Percentiles rank a stretch among this genome's conserved stretches.
Conservation (phyloP, 2,797 vertebrate genomes). For the Crypturellus tataupa region DNA sequence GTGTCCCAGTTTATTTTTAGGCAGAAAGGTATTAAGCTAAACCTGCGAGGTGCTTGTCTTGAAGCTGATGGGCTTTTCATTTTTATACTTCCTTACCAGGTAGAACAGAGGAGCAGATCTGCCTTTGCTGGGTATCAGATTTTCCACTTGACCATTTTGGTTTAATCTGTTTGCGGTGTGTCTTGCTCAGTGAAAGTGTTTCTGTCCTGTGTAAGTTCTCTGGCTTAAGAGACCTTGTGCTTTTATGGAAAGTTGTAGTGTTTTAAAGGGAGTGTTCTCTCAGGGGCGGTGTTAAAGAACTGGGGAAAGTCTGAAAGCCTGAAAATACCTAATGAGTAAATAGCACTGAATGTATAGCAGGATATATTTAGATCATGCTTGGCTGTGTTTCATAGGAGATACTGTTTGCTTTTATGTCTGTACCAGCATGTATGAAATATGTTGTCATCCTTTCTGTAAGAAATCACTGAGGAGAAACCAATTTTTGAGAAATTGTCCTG, state of each 20-base stretch:
- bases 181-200: background rate
- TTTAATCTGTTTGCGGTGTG: background rate
- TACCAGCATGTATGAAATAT: background rate
- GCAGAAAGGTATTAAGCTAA: constrained; percentile 56
- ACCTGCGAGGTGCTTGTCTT: background rate
- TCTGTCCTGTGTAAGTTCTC: background rate
- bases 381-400: background rate
- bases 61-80: background rate
- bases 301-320: constrained; percentile 73
- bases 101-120: constrained; percentile 3
- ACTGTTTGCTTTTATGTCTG: background rate
- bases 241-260: background rate
- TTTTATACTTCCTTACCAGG: constrained; percentile 42
- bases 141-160: background rate
- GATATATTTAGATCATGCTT: constrained; percentile 11
- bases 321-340: constrained; percentile 70
- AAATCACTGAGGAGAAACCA: background rate
- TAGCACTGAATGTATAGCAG: background rate
- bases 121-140: background rate
- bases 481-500: constrained; percentile 15
- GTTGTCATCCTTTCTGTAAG: background rate
- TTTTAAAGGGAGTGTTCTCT: background rate
- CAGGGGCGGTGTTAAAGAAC: background rate
- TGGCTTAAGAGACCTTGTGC: background rate
- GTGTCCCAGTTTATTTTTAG: constrained; percentile 41